These are phyloP conservation scores for Phalacrocorax pelagicus DNA, from an alignment of 2,113 vertebrate species.

Conservation along the genomic window DNA sequence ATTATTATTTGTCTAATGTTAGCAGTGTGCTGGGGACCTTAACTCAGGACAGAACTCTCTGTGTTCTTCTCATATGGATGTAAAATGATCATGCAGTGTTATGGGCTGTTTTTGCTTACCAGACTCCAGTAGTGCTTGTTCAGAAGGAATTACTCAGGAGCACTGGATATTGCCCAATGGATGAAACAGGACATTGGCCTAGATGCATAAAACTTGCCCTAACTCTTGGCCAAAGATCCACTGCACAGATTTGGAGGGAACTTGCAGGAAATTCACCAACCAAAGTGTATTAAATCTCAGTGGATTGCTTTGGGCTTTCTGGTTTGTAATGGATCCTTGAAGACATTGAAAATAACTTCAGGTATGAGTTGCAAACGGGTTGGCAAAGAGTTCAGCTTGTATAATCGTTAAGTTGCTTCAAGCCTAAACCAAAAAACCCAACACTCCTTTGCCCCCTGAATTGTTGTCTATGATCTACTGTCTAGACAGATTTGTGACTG, in stretches of 20 bases:
- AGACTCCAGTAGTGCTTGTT: neutral
- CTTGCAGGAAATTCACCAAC: neutral
- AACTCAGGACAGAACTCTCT: neutral
- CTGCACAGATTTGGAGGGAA: neutral
- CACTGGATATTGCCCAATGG: neutral
- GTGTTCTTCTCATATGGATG: neutral
- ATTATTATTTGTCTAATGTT: neutral
- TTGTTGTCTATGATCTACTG: neutral
- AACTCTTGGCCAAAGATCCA: neutral
- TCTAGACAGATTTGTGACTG: neutral
- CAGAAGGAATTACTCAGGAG: neutral
- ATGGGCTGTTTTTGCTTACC: neutral
- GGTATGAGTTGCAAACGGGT: neutral
- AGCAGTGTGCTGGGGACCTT: neutral
- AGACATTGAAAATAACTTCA: neutral
- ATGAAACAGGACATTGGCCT: neutral
- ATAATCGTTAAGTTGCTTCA: neutral
- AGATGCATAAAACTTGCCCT: neutral
- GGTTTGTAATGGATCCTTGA: neutral
- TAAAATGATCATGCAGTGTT: neutral
- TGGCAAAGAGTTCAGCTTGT: neutral
- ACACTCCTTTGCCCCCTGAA: neutral
- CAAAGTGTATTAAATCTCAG: neutral
- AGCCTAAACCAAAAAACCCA: neutral
- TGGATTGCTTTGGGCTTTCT: neutral